phyloP scores from a whole-genome alignment of 2,797 vertebrate species.

The Oreortyx pictus region DNA sequence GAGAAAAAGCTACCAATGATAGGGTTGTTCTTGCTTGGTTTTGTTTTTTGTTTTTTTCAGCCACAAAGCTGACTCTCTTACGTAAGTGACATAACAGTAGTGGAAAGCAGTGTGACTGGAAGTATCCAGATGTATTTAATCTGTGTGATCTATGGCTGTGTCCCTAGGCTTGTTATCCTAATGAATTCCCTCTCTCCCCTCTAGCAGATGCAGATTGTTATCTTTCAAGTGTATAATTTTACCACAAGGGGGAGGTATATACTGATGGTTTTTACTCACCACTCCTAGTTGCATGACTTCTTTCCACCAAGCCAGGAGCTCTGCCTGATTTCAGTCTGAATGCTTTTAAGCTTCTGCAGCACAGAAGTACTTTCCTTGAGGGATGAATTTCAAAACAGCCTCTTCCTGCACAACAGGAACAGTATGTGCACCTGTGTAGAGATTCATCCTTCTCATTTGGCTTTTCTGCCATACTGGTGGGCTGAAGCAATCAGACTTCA shows the following conservation, averaged over 20 bases:
- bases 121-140: not conserved
- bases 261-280: not conserved
- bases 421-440: fast-evolving
- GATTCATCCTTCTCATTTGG: fast-evolving
- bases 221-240: not conserved
- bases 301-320: not conserved
- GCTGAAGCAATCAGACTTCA: not conserved
- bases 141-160: not conserved
- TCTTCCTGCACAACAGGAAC: fast-evolving
- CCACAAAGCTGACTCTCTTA: not conserved
- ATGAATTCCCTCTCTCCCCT: not conserved
- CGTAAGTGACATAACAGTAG: not conserved
- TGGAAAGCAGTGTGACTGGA: not conserved
- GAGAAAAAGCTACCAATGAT: not conserved
- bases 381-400: not conserved
- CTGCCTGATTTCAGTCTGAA: not conserved
- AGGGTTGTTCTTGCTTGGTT: not conserved
- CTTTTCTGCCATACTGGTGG: fast-evolving
- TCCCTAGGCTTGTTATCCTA: not conserved
- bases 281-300: not conserved
- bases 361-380: not conserved
- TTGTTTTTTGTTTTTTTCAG: not conserved
- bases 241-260: slow-evolving; percentile 41
- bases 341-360: not conserved
- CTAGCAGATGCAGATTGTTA: not conserved